These are phyloP conservation scores for Pempheris klunzingeri DNA, from an alignment of 2,797 vertebrate species.

Conservation along the genomic window DNA sequence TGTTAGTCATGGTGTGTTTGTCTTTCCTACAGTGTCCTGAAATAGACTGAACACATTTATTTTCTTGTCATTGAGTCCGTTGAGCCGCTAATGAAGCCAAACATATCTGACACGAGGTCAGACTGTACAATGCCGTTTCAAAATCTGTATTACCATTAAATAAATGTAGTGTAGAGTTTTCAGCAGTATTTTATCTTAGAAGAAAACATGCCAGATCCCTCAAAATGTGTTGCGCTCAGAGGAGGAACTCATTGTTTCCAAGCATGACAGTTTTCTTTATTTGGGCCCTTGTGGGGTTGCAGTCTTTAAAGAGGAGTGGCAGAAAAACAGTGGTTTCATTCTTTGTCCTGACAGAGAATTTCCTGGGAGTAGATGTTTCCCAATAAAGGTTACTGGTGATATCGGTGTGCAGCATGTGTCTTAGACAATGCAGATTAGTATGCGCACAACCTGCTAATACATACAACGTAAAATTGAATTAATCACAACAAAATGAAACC, in stretches of 20 bases:
- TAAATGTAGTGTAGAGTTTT: neutral
- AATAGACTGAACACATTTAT: constrained; percentile 40
- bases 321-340: constrained; percentile 32
- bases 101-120: neutral
- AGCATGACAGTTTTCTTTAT: constrained; percentile 33
- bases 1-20: constrained; percentile 42
- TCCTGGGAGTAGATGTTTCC: constrained; percentile 50
- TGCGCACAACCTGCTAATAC: neutral
- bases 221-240: neutral
- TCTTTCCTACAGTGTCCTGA: constrained; percentile 22
- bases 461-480: neutral
- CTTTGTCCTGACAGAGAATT: constrained; percentile 53
- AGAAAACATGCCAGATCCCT: neutral
- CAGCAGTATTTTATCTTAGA: neutral
- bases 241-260: constrained; percentile 29
- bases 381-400: constrained; percentile 13
- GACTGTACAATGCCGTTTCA: neutral
- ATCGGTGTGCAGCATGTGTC: constrained; percentile 5
- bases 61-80: constrained; percentile 15
- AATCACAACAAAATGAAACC: constrained; percentile 1
- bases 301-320: constrained; percentile 41
- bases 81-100: constrained; percentile 17
- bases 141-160: neutral
- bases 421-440: constrained; percentile 10
- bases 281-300: neutral